These are phyloP conservation scores for Drosophila tsacasi DNA, from an alignment of 1,140 invertebrate species.

Conservation along the genomic window DNA sequence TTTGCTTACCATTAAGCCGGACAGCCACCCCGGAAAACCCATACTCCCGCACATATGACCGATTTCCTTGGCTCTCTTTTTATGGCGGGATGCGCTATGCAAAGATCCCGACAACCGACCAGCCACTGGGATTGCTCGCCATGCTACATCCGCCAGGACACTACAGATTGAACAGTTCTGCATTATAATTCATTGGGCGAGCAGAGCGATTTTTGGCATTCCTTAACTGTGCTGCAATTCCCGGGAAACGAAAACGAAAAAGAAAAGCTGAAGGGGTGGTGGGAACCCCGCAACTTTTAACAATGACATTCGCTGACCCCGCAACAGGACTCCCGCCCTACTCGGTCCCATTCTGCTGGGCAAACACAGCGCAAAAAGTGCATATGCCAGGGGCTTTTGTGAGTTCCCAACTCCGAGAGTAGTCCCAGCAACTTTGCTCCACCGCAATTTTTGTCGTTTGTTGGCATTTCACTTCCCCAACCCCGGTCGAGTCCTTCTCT, in stretches of 20 bases:
- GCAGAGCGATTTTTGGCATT: slow-evolving; percentile 67
- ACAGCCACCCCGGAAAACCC: slow-evolving; percentile 6
- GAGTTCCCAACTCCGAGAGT: slow-evolving; percentile 21
- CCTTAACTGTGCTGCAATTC: slow-evolving; percentile 35
- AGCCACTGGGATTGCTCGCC: background rate
- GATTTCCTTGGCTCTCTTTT: slow-evolving; percentile 13
- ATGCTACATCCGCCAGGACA: slow-evolving; percentile 29
- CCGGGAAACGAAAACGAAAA: background rate
- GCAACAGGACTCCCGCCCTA: background rate
- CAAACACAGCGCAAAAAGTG: slow-evolving; percentile 42
- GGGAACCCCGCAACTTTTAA: slow-evolving; percentile 55
- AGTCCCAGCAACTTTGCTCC: slow-evolving; percentile 30
- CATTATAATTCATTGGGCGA: slow-evolving; percentile 74
- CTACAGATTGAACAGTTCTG: slow-evolving; percentile 67
- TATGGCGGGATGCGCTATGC: slow-evolving; percentile 11
- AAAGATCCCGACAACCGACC: slow-evolving; percentile 16
- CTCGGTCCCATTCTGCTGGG: background rate
- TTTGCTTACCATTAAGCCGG: slow-evolving; percentile 35
- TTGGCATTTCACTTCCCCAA: slow-evolving; percentile 48
- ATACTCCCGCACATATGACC: slow-evolving; percentile 3
- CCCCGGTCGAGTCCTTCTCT: background rate
- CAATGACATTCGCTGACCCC: slow-evolving; percentile 59
- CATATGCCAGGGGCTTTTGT: slow-evolving; percentile 42
- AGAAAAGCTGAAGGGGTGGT: slow-evolving; percentile 1
- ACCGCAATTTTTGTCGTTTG: slow-evolving; percentile 61